A percentile compares a stretch with the other conserved stretches of the same genome.
phyloP scores from a whole-genome alignment of 2,888 invertebrate species.

The Nipponacmea schrenckii region DNA sequence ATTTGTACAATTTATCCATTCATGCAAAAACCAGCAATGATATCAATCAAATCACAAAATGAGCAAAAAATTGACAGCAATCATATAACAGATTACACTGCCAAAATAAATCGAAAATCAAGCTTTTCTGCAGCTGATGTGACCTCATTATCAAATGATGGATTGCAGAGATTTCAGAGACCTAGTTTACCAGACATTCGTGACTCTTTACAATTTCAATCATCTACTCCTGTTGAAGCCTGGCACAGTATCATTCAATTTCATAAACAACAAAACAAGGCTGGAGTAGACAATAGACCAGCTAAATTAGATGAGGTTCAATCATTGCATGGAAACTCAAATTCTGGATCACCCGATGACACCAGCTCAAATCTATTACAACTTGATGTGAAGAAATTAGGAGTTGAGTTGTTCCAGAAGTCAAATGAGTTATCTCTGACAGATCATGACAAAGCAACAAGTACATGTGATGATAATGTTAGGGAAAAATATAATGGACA shows the following conservation, averaged over 20 bases:
- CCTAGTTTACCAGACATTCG: not conserved
- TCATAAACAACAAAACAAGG: not conserved
- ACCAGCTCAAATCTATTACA: no score
- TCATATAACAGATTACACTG: not conserved
- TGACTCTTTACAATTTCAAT: not conserved
- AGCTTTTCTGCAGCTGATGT: not conserved
- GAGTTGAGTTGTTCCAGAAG: no score
- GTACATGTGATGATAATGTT: no score
- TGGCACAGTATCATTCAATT: not conserved
- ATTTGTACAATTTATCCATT: not conserved
- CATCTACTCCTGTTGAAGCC: not conserved
- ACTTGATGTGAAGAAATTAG: no score
- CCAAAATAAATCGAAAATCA: not conserved
- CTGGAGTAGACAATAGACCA: no score
- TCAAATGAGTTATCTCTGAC: no score
- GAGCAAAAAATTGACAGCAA: not conserved
- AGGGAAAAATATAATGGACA: no score
- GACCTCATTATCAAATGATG: not conserved
- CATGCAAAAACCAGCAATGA: not conserved
- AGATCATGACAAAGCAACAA: no score
- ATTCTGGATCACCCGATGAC: no score
- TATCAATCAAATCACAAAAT: not conserved
- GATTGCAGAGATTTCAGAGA: not conserved
- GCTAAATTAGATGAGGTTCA: no score
- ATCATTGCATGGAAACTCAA: no score